Evolutionary conservation across 64 coral and sea anemone genomes (phyloP), one percentile per base, ranked within the genome.

Genomic region (Actinia equina): DNA sequence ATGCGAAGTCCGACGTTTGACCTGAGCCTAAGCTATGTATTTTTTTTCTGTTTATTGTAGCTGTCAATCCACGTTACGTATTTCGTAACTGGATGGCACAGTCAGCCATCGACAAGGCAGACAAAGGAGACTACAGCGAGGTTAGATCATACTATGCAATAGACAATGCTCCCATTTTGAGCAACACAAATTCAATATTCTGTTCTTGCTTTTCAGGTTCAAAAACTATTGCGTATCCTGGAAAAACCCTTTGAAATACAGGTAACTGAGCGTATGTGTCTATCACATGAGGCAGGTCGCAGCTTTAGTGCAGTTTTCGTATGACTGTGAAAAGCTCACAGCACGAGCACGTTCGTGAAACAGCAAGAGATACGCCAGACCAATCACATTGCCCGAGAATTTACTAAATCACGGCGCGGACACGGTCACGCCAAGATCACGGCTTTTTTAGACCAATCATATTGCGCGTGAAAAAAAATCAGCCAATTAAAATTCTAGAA

Each of bases 21-120:
- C 7, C 30, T 57, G 55, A 16, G 55, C 6, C 15, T 65, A 65
- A 22, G 17, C 26, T 44, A 17, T 43, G 76, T 27, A 49, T 49
- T 49, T 46, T 52, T 52, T 4, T 52, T 7, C 44, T 79, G 19
- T 44, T 65, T 52, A 1, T 82, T 88, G 83, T 27, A 98, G 92
- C 71, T 46, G 54, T 91, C 41, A 98, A 98, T 84, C 95, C 95
- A 52, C 92, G 92, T 10, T 98, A 98, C 46, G 86, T 98, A 20
- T 82, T 98, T 53, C 92, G 95, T 52, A 98, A 98, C 41, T 98
- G 95, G 95, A 98, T 98, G 92, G 95, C 95, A 6, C 86, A 98
- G 17, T 65, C 89, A 56, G 95, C 89, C 17, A 98, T 98, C 65
- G 82, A 86, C 20, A 94, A 89, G 76, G 84, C 92, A 42, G 92